Evolutionary conservation across 2,888 invertebrate species (phyloP).

Genomic region (Drosophila neotestacea): DNA sequence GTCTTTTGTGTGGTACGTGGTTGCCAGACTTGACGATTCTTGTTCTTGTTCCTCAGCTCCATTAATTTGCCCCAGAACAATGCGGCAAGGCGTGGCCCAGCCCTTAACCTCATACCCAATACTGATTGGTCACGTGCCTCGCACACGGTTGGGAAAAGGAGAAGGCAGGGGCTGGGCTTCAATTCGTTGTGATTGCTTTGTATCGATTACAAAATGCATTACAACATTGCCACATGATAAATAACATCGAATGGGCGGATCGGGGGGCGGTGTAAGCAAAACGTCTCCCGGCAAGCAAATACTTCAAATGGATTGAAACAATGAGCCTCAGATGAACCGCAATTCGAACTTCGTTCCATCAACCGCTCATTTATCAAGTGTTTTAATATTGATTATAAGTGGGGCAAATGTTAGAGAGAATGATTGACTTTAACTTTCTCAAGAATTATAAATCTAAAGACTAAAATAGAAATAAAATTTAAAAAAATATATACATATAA

Average conservation of each 20-base stretch:
- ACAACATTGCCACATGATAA: constrained; percentile 80
- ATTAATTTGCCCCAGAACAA: constrained; percentile 46
- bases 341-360: constrained; percentile 6
- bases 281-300: constrained; percentile 11
- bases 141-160: constrained; percentile 25
- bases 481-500: background rate
- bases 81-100: constrained; percentile 29
- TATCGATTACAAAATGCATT: constrained; percentile 83
- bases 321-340: constrained; percentile 15
- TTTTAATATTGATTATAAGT: constrained; percentile 20
- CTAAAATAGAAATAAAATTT: no score
- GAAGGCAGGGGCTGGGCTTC: constrained; percentile 39
- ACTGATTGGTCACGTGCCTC: constrained; percentile 74
- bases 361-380: constrained; percentile 22
- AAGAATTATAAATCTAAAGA: no score
- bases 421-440: background rate
- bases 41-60: constrained; percentile 19
- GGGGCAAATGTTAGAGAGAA: background rate
- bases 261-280: background rate
- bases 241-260: constrained; percentile 63
- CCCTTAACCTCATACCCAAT: constrained; percentile 16
- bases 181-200: constrained; percentile 77
- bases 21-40: constrained; percentile 15
- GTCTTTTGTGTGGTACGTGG: constrained; percentile 45
- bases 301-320: constrained; percentile 50